Base-by-base conservation (phyloP, 2,797 vertebrate species). In the Vultur gryphus region DNA sequence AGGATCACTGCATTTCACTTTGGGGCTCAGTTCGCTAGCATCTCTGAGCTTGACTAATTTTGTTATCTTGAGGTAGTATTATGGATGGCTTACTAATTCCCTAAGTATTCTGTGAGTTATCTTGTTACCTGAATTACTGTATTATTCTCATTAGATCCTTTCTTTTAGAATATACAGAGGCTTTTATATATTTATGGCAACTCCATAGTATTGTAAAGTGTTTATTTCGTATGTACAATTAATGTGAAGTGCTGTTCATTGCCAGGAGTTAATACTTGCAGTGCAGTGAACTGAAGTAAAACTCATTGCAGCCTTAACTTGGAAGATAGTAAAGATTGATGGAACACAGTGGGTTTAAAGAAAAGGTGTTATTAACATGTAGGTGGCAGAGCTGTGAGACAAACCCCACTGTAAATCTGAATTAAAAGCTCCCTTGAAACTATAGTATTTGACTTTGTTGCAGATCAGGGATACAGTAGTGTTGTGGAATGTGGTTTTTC, bases 401-500 rank as follows among this genome's bases (percentile, higher is more conserved):
- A 87, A 88, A 84, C 29, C 9, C 21, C 4, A 6, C 41, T 21
- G 79, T 93, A 96, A 88, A 93, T 75, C 84, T 81, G 87, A 66
- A 75, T 92, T 71, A 89, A 84, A 94, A 89, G 35, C 75, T 84
- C 69, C 26, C 69, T 72, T 35, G 46, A 78, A 89, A 85, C 28
- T 2, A 11, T 25, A 51, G 18, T 41, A 65, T 69, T 89, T 87
- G 26, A 13, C 21, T 66, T 65, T 19, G 31, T 39, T 78, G 37
- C 61, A 18, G 49, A 64, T 67, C 67, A 84, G 61, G 52, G 49
- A 43, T 71, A 19, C 6, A 17, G n/a, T 31, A 17, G 67, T 95
- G 98, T 98, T 97, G 98, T 98, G 98, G 98, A 89, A 94, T 98
- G 90, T 23, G 98, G 97, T 95, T 98, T 89, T 72, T 98, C 98